Evolutionary conservation across 1,140 invertebrate genomes (phyloP).

Genomic region (Choristoneura fumiferana): DNA sequence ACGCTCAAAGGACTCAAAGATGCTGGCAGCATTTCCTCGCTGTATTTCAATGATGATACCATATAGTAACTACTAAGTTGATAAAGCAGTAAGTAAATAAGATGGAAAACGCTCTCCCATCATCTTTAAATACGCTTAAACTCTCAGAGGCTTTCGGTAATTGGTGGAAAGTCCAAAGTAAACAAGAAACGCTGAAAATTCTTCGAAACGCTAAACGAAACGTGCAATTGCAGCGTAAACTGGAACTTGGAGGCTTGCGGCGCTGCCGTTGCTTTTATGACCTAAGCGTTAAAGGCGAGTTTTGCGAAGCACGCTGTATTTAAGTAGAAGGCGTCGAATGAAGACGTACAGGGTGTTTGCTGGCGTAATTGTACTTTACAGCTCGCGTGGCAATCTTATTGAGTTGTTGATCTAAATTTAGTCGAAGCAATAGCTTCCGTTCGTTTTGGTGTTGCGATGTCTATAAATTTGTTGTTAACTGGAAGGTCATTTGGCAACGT

Average conservation of each 20-base stretch:
- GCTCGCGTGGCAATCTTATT: not conserved
- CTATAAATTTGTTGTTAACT: no score
- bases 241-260: not conserved
- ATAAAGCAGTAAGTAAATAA: no score
- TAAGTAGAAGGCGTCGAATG: slow-evolving; percentile 9
- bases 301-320: not conserved
- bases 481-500: no score
- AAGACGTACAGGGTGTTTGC: not conserved
- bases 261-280: not conserved
- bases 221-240: slow-evolving; percentile 8
- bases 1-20: no score
- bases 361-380: slow-evolving; percentile 1
- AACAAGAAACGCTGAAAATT: slow-evolving; percentile 9
- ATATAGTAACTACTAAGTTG: no score
- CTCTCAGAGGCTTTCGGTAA: not conserved
- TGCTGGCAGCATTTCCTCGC: no score
- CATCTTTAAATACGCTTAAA: no score
- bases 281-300: not conserved
- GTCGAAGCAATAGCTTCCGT: no score
- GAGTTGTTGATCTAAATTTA: not conserved
- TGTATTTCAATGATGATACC: no score
- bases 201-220: slow-evolving; percentile 1
- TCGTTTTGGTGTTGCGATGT: no score
- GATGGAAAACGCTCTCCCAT: no score
- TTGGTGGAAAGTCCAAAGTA: slow-evolving; percentile 3